Conservation (phyloP, 2,113 vertebrate species). For the Azemiops feae region DNA sequence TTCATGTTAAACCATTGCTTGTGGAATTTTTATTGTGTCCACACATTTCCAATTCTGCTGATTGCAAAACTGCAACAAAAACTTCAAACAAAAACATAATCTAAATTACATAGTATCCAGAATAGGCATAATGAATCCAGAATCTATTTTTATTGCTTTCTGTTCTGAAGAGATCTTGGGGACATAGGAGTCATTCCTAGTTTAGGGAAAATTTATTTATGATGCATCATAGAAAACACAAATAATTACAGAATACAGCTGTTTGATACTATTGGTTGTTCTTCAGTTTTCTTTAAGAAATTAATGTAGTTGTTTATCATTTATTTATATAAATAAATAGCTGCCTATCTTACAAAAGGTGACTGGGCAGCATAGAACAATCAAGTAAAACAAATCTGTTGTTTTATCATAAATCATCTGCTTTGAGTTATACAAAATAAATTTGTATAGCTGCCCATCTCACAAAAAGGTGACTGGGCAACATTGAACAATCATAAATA, state of each 20-base stretch:
- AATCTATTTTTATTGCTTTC: background rate
- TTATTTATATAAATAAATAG: no score
- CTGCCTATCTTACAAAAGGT: no score
- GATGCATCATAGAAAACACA: background rate
- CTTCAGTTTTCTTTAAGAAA: background rate
- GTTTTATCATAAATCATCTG: no score
- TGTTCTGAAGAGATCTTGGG: background rate
- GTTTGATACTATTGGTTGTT: background rate
- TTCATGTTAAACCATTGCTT: background rate
- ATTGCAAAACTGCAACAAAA: background rate
- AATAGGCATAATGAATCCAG: background rate
- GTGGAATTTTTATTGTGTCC: background rate
- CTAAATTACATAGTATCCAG: background rate
- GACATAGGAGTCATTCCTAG: background rate
- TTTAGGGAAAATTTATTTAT: background rate
- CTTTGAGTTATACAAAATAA: no score
- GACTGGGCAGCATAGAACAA: no score
- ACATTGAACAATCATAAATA: no score
- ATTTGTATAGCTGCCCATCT: no score
- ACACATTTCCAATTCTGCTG: background rate
- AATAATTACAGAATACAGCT: background rate
- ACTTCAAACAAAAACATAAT: background rate
- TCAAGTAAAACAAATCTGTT: no score
- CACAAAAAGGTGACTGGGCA: no score
- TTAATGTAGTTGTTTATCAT: background rate